Evolutionary conservation across 2,888 invertebrate species (phyloP), one percentile per base, ranked within the genome.

Genomic region (Automeris io): DNA sequence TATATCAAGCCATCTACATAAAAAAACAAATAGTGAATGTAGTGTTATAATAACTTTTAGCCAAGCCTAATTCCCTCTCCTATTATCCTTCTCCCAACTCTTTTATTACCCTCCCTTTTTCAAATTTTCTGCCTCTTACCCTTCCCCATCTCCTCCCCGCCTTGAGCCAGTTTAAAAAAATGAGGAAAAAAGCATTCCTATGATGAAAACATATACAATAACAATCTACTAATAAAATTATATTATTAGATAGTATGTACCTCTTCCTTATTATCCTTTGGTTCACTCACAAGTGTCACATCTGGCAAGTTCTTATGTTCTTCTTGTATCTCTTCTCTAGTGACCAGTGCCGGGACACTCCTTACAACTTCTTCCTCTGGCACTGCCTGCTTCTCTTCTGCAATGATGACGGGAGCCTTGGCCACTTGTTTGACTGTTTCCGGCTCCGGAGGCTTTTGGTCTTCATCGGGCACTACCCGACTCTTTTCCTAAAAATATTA

Each of bases 271-370:
- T 74, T 71, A 18, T 78, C 80, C 12, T 70, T 73, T 0, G 60
- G 51, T 2, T 74, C 78, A 0, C 78, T 74, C 0, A 82, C 83
- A 0, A 76, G 45, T 1, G 79, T 78, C 5, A 81, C 86, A 43
- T 83, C 85, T 0, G 83, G 83, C 36, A 85, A 45, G 33, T 76
- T 43, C 24, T 48, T 44, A 11, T 25, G 29, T 6, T 47, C 40
- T 2, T 43, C 41, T n/a, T 35, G 31, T 9, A 21, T 37, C 22
- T 34, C 33, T 2, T 34, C 34, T 9, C 9, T 33, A 16, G 13
- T 33, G 8, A 34, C 34, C 2, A 16, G 5, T 5, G 8, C 12
- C 1, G 33, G 21, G 13, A n/a, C 22, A 9, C 22, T 18, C 31
- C 29, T 26, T 22, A 8, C 12, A 8, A 12, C 4, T 8, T 13